Percentiles rank a stretch among this genome's conserved stretches.
Conservation (phyloP, 2,113 vertebrate genomes). For the Toxostoma redivivum region DNA sequence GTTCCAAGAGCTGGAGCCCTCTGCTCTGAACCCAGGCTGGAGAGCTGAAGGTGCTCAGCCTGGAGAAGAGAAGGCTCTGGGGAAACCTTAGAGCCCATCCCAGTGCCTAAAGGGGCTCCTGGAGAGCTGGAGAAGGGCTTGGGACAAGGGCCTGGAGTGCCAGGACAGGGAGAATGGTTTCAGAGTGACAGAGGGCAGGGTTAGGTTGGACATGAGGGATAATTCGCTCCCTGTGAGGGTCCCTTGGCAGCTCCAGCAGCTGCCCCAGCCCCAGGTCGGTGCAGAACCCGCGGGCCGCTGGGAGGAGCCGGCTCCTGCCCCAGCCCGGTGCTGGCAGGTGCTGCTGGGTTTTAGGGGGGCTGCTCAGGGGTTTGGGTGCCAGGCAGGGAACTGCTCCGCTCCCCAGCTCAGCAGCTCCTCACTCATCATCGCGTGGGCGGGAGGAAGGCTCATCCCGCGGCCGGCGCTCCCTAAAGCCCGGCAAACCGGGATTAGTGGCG, state of each 20-base stretch:
- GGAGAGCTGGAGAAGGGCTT: background rate
- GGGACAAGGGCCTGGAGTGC: background rate
- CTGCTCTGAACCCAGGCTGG: background rate
- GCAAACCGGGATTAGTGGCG: background rate
- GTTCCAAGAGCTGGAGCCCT: background rate
- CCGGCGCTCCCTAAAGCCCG: background rate
- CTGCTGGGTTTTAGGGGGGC: background rate
- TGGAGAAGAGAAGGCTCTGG: background rate
- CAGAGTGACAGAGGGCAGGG: background rate
- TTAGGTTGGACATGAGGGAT: background rate
- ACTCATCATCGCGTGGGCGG: background rate
- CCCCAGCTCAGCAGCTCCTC: background rate
- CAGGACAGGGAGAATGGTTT: background rate
- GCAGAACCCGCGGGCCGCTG: background rate
- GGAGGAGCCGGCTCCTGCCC: background rate
- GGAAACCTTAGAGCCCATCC: background rate
- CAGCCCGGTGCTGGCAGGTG: fast-evolving
- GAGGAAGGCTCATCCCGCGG: background rate
- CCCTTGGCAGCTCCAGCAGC: background rate
- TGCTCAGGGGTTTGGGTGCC: background rate
- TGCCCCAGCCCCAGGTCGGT: background rate
- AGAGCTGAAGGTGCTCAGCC: background rate
- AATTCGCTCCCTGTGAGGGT: background rate
- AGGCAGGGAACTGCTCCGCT: background rate
- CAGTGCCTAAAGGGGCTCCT: background rate